Percentiles rank a stretch among this genome's conserved stretches.
Conservation (phyloP, 2,888 invertebrate species). For the Sarcophaga variegata region DNA sequence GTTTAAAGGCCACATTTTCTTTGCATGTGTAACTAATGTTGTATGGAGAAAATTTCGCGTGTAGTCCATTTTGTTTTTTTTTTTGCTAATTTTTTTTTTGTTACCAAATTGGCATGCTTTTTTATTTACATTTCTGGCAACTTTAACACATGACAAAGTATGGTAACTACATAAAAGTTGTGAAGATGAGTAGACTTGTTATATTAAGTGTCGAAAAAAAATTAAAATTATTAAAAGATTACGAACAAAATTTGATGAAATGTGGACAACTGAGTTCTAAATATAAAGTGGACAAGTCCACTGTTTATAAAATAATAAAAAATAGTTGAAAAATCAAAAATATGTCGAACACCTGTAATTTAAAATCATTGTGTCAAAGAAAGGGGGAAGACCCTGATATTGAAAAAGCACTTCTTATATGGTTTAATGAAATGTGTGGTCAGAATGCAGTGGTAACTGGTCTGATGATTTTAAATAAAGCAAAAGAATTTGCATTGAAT, state of each 20-base stretch:
- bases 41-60: neutral
- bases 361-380: too few species aligned
- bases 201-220: constrained; percentile 9
- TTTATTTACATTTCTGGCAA: constrained; percentile 25
- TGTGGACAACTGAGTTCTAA: constrained; percentile 14
- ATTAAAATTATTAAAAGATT: constrained; percentile 31
- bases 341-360: constrained; percentile 4
- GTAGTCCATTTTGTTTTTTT: constrained; percentile 23
- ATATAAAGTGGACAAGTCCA: constrained; percentile 33
- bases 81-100: constrained; percentile 3
- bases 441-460: constrained; percentile 32
- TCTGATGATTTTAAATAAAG: constrained; percentile 37
- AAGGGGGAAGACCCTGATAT: too few species aligned
- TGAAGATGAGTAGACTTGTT: constrained; percentile 10
- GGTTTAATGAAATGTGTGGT: constrained; percentile 39
- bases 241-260: constrained; percentile 34
- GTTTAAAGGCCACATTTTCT: too few species aligned
- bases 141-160: constrained; percentile 25
- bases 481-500: neutral
- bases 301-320: constrained; percentile 40
- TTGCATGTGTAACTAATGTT: too few species aligned
- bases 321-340: constrained; percentile 24
- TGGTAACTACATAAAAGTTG: constrained; percentile 1
- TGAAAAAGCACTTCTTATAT: neutral
- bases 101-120: constrained; percentile 4